Conservation (phyloP, 2,888 invertebrate species). For the Pherbina coryleti region DNA sequence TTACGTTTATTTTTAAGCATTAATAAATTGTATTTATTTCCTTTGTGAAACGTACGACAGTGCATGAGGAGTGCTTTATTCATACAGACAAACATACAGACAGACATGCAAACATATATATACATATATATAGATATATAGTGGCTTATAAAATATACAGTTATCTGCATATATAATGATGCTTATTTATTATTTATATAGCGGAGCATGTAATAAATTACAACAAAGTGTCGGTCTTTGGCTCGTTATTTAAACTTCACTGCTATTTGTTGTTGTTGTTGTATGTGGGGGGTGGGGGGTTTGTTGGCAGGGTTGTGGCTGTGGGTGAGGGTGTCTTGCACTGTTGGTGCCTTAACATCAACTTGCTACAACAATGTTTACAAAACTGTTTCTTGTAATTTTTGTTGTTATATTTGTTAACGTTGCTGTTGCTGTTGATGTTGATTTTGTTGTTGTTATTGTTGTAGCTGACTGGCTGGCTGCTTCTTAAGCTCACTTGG, state of each 20-base stretch:
- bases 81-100: slow-evolving; percentile 21
- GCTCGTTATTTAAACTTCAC: slow-evolving; percentile 26
- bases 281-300: not conserved
- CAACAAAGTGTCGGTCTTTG: slow-evolving; percentile 43
- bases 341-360: slow-evolving; percentile 4
- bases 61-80: slow-evolving; percentile 4
- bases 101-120: not conserved
- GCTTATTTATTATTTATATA: slow-evolving; percentile 64
- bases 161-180: slow-evolving; percentile 56
- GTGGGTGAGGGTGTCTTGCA: slow-evolving; percentile 16
- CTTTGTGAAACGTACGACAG: not conserved
- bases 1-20: slow-evolving; percentile 14
- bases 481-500: not conserved
- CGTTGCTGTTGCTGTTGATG: not conserved
- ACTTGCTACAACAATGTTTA: slow-evolving; percentile 48
- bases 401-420: slow-evolving; percentile 25
- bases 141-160: slow-evolving; percentile 22
- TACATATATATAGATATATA: not conserved
- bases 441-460: slow-evolving; percentile 40
- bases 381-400: slow-evolving; percentile 48
- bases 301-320: slow-evolving; percentile 13
- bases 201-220: slow-evolving; percentile 61
- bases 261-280: slow-evolving; percentile 41
- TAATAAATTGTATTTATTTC: slow-evolving; percentile 29
- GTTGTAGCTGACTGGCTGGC: slow-evolving; percentile 42